Base-by-base conservation (phyloP, 2,797 vertebrate genomes). In the Synanceia verrucosa region DNA sequence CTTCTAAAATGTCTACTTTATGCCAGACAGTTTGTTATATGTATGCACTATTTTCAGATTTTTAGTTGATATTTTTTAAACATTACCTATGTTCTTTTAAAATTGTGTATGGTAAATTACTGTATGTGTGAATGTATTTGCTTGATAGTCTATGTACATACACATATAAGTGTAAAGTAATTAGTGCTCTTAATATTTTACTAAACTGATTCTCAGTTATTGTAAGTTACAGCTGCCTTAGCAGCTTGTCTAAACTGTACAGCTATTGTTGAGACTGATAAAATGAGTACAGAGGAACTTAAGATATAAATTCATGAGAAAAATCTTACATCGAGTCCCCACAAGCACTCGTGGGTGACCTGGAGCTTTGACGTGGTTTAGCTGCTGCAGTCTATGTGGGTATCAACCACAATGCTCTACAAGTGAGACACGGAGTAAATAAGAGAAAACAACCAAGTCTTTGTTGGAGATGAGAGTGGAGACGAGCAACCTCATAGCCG, bases 381-480 rank as follows among this genome's bases (percentile, higher is more conserved):
- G 58, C 65, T 62, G 56, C 63, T 26, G 8, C 41, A 73, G 26
- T 67, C 81, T 52, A 10, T 56, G 44, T 55, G 39, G 11, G 44
- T 1, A 29, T 79, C 64, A 46, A 86, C 76, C 67, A 69, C 81
- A 81, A 44, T 44, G 60, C 44, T 23, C 53, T 28, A 50, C 70
- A 6, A 73, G 78, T 7, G 16, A 75, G 39, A 52, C 64, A n/a
- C 16, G 5, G 37, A 81, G 70, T 58, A 63, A 72, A 84, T 33
- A 9, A 11, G 12, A 59, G 13, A 11, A 61, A 73, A 91, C 85
- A 93, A 88, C 73, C 60, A 18, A 1, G 55, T 60, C 86, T 89
- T 91, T 93, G 90, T 93, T 1, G 23, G 66, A 41, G 69, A 84
- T 12, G 56, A 51, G 60, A 86, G 73, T 47, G 41, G 47, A 81